Evolutionary conservation across 2,888 invertebrate genomes (phyloP).

Genomic region (Pterostichus niger): DNA sequence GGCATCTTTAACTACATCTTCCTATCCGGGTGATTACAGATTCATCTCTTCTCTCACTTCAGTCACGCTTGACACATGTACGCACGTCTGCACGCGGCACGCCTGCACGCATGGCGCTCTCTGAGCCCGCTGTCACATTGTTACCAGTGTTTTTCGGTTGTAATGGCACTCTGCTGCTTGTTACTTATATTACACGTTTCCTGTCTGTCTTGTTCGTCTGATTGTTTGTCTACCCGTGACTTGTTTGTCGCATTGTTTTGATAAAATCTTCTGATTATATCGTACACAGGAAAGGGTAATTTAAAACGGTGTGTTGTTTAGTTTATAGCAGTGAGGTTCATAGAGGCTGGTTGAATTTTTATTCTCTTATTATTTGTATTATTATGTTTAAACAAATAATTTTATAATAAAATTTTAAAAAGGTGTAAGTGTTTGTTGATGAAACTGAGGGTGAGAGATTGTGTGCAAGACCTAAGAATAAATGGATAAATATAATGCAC

Average conservation of each 20-base stretch:
- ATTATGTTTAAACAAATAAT: too few species aligned
- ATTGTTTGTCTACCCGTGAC: constrained; percentile 27
- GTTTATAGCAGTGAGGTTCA: neutral
- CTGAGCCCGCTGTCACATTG: constrained; percentile 25
- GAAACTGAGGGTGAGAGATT: too few species aligned
- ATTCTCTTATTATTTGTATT: constrained; percentile 1
- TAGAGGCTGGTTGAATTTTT: constrained; percentile 18
- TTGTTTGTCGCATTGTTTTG: constrained; percentile 50
- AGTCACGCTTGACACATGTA: constrained; percentile 33
- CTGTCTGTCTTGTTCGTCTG: constrained; percentile 31
- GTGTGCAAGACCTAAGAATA: too few species aligned
- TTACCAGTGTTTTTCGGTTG: constrained; percentile 15
- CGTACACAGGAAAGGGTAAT: constrained; percentile 37
- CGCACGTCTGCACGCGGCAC: constrained; percentile 14
- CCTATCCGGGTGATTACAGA: constrained; percentile 16
- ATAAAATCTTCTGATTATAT: constrained; percentile 41
- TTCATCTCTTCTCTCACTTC: constrained; percentile 8
- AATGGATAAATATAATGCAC: too few species aligned
- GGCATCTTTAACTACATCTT: neutral
- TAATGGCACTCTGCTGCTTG: constrained; percentile 12
- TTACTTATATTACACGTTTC: constrained; percentile 33
- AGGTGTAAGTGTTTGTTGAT: too few species aligned
- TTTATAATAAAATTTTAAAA: too few species aligned
- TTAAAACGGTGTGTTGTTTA: constrained; percentile 38
- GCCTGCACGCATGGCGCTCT: constrained; percentile 15